Evolutionary conservation across 2,888 invertebrate genomes (phyloP).

Genomic region (Melipona beecheii): DNA sequence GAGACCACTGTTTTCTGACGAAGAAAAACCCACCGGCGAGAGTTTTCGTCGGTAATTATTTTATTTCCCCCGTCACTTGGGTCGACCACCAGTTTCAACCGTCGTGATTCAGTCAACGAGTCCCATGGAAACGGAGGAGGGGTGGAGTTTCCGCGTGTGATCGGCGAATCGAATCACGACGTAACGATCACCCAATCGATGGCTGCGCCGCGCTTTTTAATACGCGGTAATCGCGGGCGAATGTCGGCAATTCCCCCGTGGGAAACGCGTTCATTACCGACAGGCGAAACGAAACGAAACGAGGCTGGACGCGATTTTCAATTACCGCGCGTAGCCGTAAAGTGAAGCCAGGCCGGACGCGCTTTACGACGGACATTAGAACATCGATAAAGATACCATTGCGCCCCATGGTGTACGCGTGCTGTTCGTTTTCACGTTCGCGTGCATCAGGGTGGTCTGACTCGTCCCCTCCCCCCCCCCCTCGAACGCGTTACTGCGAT

Average conservation of each 20-base stretch:
- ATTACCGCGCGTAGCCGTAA: conserved; percentile 70
- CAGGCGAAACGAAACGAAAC: conserved; percentile 46
- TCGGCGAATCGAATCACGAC: conserved; percentile 22
- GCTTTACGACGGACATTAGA: conserved; percentile 63
- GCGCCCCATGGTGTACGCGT: conserved; percentile 17
- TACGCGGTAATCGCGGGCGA: conserved; percentile 44
- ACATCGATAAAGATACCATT: conserved; percentile 59
- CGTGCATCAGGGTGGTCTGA: conserved; percentile 29
- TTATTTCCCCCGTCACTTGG: background rate
- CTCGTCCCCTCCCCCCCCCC: background rate
- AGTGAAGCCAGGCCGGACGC: conserved; percentile 59
- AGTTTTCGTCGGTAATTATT: background rate
- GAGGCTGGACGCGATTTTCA: conserved; percentile 69
- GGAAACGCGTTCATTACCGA: conserved; percentile 39
- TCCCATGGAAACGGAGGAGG: background rate
- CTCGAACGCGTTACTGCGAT: background rate
- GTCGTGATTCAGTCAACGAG: background rate
- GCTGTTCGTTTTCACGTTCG: conserved; percentile 13
- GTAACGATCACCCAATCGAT: conserved; percentile 30
- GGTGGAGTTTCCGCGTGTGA: background rate
- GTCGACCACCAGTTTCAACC: background rate
- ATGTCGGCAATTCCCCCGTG: conserved; percentile 43
- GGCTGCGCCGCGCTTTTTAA: conserved; percentile 32
- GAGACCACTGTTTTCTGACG: too few species aligned
- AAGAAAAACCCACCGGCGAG: too few species aligned